Evolutionary conservation across 2,888 invertebrate genomes (phyloP).

Genomic region (Ischnura elegans): DNA sequence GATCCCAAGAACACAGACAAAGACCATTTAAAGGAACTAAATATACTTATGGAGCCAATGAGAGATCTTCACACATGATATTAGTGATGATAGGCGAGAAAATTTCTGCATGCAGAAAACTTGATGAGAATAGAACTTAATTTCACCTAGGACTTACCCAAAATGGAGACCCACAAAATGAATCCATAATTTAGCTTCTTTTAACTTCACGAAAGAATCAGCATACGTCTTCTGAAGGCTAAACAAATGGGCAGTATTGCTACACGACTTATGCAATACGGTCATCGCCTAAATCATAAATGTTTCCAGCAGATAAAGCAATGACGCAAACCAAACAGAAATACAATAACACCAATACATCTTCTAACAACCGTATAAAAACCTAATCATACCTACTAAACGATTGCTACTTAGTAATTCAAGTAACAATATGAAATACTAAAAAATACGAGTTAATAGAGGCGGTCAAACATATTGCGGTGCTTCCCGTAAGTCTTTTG

Average conservation of each 20-base stretch:
- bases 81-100: too few relatives aligned
- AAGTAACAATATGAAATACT: neutral
- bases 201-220: neutral
- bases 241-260: neutral
- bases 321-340: neutral
- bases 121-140: neutral
- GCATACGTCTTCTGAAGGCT: neutral
- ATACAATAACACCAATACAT: neutral
- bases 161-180: constrained; percentile 56
- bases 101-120: neutral
- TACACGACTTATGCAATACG: neutral
- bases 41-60: too few relatives aligned
- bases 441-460: constrained; percentile 11
- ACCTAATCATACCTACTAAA: neutral
- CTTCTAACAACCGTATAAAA: neutral
- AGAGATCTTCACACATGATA: too few relatives aligned
- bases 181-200: neutral
- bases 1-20: too few relatives aligned
- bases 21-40: too few relatives aligned
- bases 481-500: neutral
- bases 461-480: neutral
- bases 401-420: neutral
- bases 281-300: neutral
- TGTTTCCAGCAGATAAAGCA: neutral
- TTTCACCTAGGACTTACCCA: constrained; percentile 28